Evolutionary conservation across 2,888 invertebrate genomes (phyloP).

Genomic region (Cephus rjabovi): DNA sequence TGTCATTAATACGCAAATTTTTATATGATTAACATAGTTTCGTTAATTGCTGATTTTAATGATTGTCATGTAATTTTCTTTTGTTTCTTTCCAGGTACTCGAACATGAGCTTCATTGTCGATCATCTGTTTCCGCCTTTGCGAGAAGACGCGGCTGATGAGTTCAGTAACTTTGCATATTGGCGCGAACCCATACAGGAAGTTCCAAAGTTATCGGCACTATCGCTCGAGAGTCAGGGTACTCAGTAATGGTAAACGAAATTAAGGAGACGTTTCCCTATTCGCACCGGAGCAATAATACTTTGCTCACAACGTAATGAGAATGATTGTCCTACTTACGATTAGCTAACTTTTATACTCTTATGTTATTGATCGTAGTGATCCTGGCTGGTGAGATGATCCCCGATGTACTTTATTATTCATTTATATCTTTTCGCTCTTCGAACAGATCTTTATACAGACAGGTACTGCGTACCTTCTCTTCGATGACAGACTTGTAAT

Average conservation of each 20-base stretch:
- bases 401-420: neutral
- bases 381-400: constrained; percentile 30
- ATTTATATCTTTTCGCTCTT: neutral
- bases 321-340: constrained; percentile 33
- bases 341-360: constrained; percentile 48
- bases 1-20: constrained; percentile 1
- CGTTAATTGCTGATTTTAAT: neutral
- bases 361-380: constrained; percentile 28
- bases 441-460: neutral
- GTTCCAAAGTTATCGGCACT: constrained; percentile 56
- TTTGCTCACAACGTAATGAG: constrained; percentile 22
- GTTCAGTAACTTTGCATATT: constrained; percentile 91
- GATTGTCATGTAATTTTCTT: neutral
- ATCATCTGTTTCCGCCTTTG: constrained; percentile 94
- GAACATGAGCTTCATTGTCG: constrained; percentile 93
- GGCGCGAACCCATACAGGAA: constrained; percentile 88
- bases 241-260: constrained; percentile 33
- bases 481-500: neutral
- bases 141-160: constrained; percentile 73
- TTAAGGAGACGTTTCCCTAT: neutral
- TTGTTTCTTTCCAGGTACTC: constrained; percentile 81
- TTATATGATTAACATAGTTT: neutral
- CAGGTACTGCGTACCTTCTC: neutral
- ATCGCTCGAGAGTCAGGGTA: constrained; percentile 32
- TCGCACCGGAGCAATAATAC: constrained; percentile 10